Percentiles rank a stretch among this genome's conserved stretches.
Conservation (phyloP, 2,888 invertebrate species). For the Neoascia interrupta region DNA sequence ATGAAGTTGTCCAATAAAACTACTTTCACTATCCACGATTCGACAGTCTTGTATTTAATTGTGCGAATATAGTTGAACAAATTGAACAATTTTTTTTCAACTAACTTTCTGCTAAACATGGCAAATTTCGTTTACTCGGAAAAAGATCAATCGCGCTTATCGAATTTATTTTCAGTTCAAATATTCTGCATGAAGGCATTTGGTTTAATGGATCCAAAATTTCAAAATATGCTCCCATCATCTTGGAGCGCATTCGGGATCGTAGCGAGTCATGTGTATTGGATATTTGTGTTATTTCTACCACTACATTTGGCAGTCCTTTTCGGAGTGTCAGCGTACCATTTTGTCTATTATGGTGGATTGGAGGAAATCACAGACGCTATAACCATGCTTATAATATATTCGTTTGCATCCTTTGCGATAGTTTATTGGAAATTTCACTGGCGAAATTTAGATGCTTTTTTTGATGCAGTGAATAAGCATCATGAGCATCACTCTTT, state of each 20-base stretch:
- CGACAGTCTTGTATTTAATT: no score
- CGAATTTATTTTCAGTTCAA: conserved; percentile 72
- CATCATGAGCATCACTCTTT: conserved; percentile 75
- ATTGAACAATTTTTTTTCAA: no score
- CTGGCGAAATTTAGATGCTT: conserved; percentile 63
- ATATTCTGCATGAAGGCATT: conserved; percentile 66
- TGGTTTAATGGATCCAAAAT: conserved; percentile 71
- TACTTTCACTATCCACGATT: no score
- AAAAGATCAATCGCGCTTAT: no score
- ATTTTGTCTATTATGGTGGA: conserved; percentile 71
- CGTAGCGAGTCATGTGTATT: conserved; percentile 42
- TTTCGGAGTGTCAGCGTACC: conserved; percentile 72
- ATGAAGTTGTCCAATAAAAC: no score
- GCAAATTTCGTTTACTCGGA: no score
- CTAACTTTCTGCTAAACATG: no score
- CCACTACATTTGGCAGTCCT: conserved; percentile 73
- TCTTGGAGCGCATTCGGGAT: conserved; percentile 37
- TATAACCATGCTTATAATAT: conserved; percentile 75
- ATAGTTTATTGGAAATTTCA: conserved; percentile 73
- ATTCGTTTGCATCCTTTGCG: conserved; percentile 73
- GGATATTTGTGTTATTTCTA: conserved; percentile 65
- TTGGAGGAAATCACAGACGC: conserved; percentile 75
- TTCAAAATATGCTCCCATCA: conserved; percentile 64
- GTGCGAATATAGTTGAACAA: no score
- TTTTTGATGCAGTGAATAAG: conserved; percentile 71